Percentiles rank a stretch among this genome's conserved stretches.
Evolutionary conservation across 1,140 invertebrate genomes (phyloP).

Genomic region (Parasteatoda tepidariorum): DNA sequence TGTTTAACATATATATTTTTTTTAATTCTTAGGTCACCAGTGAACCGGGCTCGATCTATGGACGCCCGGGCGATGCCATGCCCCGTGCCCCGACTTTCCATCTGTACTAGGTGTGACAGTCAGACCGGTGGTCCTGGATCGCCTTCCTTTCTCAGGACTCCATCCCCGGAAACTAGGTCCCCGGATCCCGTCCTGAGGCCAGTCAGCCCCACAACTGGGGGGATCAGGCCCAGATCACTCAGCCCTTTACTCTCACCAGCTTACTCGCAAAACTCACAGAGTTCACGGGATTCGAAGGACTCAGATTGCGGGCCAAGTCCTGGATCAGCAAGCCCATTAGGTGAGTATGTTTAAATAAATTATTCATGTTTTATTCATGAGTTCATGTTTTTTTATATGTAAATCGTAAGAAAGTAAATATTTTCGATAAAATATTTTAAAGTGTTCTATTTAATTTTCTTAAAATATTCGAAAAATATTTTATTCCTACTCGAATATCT

Average conservation of each 20-base stretch:
- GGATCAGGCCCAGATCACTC: slow-evolving; percentile 48
- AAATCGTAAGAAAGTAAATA: background rate
- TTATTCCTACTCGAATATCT: too few species aligned
- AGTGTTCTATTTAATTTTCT: too few species aligned
- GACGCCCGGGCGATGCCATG: slow-evolving; percentile 56
- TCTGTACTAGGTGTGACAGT: slow-evolving; percentile 42
- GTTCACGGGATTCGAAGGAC: slow-evolving; percentile 18
- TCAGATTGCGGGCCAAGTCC: slow-evolving; percentile 40
- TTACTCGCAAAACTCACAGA: slow-evolving; percentile 48
- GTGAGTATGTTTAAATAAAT: slow-evolving; percentile 8
- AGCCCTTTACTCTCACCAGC: slow-evolving; percentile 53
- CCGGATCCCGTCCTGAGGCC: slow-evolving; percentile 41
- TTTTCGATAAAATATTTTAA: too few species aligned
- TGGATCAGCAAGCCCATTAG: slow-evolving; percentile 53
- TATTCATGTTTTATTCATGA: background rate
- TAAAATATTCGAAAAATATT: too few species aligned
- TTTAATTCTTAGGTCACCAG: slow-evolving; percentile 27
- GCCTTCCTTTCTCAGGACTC: slow-evolving; percentile 43
- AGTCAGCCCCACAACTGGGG: slow-evolving; percentile 33
- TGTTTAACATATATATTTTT: too few species aligned
- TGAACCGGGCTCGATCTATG: slow-evolving; percentile 57
- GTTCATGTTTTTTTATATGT: background rate
- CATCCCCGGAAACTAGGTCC: slow-evolving; percentile 40
- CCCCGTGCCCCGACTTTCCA: slow-evolving; percentile 45
- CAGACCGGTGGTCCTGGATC: slow-evolving; percentile 19